phyloP scores from a whole-genome alignment of 2,888 invertebrate genomes.

The Agrotis ipsilon region DNA sequence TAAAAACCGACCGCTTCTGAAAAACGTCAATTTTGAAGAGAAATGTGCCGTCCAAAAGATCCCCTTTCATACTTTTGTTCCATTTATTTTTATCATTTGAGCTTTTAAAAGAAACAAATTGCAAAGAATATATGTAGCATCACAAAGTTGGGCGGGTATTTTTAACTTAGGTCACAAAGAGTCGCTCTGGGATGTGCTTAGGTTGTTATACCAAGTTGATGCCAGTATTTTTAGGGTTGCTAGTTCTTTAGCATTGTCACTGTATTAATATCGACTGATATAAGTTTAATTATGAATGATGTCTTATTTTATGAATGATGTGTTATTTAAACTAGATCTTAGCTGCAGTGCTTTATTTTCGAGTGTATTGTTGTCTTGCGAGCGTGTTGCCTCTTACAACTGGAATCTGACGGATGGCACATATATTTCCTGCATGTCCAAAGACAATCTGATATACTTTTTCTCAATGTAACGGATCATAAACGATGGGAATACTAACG shows the following conservation, averaged over 20 bases:
- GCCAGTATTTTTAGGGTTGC: neutral
- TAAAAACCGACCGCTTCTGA: slow-evolving; percentile 90
- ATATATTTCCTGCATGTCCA: neutral
- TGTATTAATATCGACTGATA: neutral
- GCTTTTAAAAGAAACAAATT: slow-evolving; percentile 77
- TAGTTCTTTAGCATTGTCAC: neutral
- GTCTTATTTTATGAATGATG: too few species aligned
- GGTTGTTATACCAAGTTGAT: slow-evolving; percentile 18
- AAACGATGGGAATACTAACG: slow-evolving; percentile 12
- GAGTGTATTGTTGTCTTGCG: too few species aligned
- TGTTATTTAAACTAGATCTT: neutral
- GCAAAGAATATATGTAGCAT: slow-evolving; percentile 76
- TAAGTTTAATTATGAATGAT: neutral
- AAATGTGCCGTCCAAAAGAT: slow-evolving; percentile 89
- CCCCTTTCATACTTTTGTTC: slow-evolving; percentile 86
- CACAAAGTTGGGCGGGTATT: slow-evolving; percentile 63
- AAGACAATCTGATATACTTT: neutral
- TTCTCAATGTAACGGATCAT: slow-evolving; percentile 7
- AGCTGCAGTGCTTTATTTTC: neutral
- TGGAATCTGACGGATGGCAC: neutral
- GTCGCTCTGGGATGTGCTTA: slow-evolving; percentile 29
- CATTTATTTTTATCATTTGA: slow-evolving; percentile 85
- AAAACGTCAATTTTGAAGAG: slow-evolving; percentile 91
- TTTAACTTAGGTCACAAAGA: slow-evolving; percentile 54
- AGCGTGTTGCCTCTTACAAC: neutral